Evolutionary conservation across 1,140 invertebrate genomes (phyloP), one percentile per base, ranked within the genome.

Genomic region (Drosophila busckii): DNA sequence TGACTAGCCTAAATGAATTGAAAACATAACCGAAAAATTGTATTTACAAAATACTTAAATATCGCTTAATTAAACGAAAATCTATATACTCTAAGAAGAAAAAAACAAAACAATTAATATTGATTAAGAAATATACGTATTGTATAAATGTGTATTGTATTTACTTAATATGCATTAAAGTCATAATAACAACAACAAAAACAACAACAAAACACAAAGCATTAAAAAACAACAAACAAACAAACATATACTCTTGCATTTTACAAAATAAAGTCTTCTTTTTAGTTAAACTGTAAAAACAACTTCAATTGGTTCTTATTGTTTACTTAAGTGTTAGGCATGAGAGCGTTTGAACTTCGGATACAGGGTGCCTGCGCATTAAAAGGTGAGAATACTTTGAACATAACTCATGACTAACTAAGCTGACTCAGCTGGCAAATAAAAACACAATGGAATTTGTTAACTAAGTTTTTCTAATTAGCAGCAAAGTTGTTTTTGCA

Each of bases 231-330:
- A 55, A 69, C 44, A 58, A 53, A 63, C 37, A 63, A 50, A 68
- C 49, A 76, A 70, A 80, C n/a, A 82, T 75, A 82, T 82, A 82
- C 75, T 82, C 75, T 84, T 82, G 76, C 76, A 83, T 83, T 82
- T 80, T 80, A 80, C 67, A 80, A 82, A 84, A 84, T 84, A 84
- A 84, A 84, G 80, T 84, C 80, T 83, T 83, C 76, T 78, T 76
- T 78, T 84, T 84, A 84, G 80, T 84, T 84, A 68, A 84, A 84
- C 76, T 83, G 84, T 55, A 67, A 63, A 31, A 26, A 10, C 28
- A 31, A 60, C 28, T 13, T 25, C 22, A 44, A 65, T 65, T 73
- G 60, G 48, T 48, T 41, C 58, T 54, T 55, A 22, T 73, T 71
- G 59, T 80, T 78, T 78, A 71, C 42, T 67, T 63, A 71, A 80